Evolutionary conservation across 1,140 invertebrate genomes (phyloP).

Genomic region (Pseudoatta argentina): DNA sequence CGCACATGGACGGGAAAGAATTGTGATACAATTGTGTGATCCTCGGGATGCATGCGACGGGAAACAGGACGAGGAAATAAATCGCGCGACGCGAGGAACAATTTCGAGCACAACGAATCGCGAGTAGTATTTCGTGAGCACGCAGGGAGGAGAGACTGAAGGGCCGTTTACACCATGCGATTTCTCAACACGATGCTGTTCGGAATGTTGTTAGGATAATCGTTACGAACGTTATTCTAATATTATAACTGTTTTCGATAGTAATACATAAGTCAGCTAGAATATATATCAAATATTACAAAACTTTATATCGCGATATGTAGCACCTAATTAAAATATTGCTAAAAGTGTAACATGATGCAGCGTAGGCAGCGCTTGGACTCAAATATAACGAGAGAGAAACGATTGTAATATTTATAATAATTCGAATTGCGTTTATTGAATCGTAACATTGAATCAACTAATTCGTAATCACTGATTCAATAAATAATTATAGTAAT

Average conservation of each 20-base stretch:
- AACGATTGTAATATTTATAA: not conserved
- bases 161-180: constrained; percentile 28
- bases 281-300: not conserved
- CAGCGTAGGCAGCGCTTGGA: not conserved
- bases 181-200: not conserved
- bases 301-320: constrained; percentile 3
- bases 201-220: not conserved
- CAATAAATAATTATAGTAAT: constrained; percentile 46
- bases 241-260: constrained; percentile 7
- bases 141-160: not conserved
- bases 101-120: constrained; percentile 53
- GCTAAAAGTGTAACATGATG: not conserved
- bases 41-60: constrained; percentile 24
- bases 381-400: constrained; percentile 15
- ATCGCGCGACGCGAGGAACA: constrained; percentile 42
- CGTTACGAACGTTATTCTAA: constrained; percentile 26
- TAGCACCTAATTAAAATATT: constrained; percentile 21
- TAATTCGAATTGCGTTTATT: constrained; percentile 28
- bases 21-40: constrained; percentile 41
- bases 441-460: constrained; percentile 39
- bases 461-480: constrained; percentile 38
- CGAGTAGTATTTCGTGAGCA: constrained; percentile 27
- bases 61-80: constrained; percentile 7
- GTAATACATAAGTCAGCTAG: constrained; percentile 9
- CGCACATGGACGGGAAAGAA: constrained; percentile 19